Evolutionary conservation across 2,113 vertebrate genomes (phyloP).

Genomic region (Microtus richardsoni): DNA sequence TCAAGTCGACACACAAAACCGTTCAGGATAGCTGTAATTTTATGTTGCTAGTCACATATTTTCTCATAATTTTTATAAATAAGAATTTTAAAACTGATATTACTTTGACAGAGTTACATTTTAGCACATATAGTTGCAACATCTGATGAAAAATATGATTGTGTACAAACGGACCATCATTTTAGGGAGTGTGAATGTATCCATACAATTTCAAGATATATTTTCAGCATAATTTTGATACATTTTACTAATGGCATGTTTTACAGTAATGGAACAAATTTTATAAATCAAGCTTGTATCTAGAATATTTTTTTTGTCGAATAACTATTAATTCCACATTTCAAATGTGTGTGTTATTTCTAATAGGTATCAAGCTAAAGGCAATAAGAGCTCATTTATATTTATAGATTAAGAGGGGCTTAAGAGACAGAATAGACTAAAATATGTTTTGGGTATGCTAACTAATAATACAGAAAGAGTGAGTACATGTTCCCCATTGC

Average conservation of each 20-base stretch:
- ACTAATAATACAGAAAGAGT: not conserved
- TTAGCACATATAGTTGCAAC: not conserved
- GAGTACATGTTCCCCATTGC: not conserved
- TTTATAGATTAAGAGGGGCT: not conserved
- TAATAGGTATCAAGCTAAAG: not conserved
- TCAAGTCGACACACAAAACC: not conserved
- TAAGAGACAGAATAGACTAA: not conserved
- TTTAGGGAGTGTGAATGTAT: not conserved
- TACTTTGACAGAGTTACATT: not conserved
- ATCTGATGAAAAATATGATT: not conserved
- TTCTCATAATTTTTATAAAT: not conserved
- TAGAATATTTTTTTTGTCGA: not conserved
- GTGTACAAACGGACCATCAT: not conserved
- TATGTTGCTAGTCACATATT: not conserved
- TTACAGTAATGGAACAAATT: not conserved
- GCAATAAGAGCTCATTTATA: not conserved
- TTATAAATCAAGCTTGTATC: not conserved
- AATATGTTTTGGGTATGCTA: not conserved
- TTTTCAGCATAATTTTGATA: not conserved
- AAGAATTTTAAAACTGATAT: not conserved
- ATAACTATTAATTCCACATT: not conserved
- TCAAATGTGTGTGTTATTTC: not conserved
- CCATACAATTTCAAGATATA: not conserved
- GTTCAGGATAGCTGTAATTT: not conserved
- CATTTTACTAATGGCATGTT: not conserved